Percentiles rank a stretch among this genome's conserved stretches.
These are phyloP conservation scores for Sprattus sprattus DNA, from an alignment of 2,113 vertebrate genomes.

Conservation along the genomic window DNA sequence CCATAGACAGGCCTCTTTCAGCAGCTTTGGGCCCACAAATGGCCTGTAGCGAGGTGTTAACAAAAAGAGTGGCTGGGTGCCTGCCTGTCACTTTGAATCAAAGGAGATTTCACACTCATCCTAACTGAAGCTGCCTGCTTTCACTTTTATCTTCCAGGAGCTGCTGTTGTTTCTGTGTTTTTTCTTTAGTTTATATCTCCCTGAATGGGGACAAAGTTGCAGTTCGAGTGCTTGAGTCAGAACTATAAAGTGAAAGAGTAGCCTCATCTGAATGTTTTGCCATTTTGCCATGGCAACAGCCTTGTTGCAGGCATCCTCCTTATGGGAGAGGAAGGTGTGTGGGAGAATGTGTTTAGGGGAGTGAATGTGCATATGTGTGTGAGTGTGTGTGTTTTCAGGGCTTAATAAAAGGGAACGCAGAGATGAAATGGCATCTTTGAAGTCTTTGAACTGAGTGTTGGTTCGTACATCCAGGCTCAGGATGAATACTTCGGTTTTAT, in stretches of 20 bases:
- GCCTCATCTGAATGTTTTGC: conserved; percentile 31
- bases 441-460: background rate
- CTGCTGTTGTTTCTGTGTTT: background rate
- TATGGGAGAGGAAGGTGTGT: background rate
- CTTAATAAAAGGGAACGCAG: background rate
- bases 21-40: background rate
- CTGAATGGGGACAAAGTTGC: background rate
- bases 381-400: conserved; percentile 35
- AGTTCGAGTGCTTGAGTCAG: background rate
- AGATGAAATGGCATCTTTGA: background rate
- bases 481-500: background rate
- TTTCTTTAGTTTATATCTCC: background rate
- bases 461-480: background rate
- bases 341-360: conserved; percentile 19
- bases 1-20: background rate
- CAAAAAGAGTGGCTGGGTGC: background rate
- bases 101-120: background rate
- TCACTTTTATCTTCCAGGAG: background rate
- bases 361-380: conserved; percentile 31
- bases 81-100: background rate
- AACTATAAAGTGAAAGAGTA: background rate
- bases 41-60: conserved; percentile 4
- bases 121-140: background rate
- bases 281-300: conserved; percentile 48
- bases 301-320: conserved; percentile 32